Evolutionary conservation across 2,888 invertebrate genomes (phyloP), one percentile per base, ranked within the genome.

Genomic region (Aproaerema taeniolella): DNA sequence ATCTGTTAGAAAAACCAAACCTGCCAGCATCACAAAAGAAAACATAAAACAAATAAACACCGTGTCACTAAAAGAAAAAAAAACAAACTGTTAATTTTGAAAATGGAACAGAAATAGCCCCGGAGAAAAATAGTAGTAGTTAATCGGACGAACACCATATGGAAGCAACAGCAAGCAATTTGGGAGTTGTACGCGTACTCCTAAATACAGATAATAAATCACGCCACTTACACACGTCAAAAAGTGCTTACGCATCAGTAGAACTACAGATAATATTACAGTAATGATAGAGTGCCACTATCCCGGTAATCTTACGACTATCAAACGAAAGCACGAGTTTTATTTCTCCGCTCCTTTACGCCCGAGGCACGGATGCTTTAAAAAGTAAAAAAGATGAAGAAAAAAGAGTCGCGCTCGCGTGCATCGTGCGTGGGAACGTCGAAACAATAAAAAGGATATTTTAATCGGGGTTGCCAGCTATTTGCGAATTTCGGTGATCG

Each of bases 341-440:
- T 56, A 56, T 60, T 60, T 50, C 53, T 55, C 58, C 58, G 65
- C 70, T 67, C 63, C 71, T 71, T 71, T 59, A 49, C 57, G 80
- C 83, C 72, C 45, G 65, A 61, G 78, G 85, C 83, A 58, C 82
- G 80, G 81, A 80, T 80, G 74, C 53, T 52, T 55, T 55, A 49
- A 53, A 60, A 65, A 60, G 58, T 53, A 47, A 54, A 59, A 65
- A 61, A 61, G 58, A 53, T 54, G 48, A 53, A 56, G 55, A 56
- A 61, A 49, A 57, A 59, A 57, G 42, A 60, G 68, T 67, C 68
- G 62, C 69, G 66, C 56, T 76, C 69, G 74, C 74, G 71, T 77
- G 78, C 67, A 71, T 48, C 59, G 61, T 65, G 64, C 83, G 83
- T 83, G 83, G 82, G 83, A 85, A 83, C 70, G 58, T 50, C 45